Conservation (phyloP, 2,888 invertebrate species). For the Clepsis dumicolana region DNA sequence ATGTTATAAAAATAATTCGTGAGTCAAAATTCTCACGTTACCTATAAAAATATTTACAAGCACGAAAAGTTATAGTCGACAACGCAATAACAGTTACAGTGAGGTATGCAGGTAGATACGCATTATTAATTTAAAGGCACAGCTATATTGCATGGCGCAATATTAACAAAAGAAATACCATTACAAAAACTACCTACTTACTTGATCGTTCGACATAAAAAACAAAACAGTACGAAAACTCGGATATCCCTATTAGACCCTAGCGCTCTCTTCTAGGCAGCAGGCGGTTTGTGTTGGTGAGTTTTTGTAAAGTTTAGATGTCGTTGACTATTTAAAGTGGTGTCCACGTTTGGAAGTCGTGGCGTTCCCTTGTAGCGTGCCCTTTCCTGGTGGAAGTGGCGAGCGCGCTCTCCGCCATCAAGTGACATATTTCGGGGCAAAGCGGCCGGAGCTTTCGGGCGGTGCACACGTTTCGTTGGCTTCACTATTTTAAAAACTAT, state of each 20-base stretch:
- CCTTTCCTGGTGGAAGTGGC: slow-evolving; percentile 59
- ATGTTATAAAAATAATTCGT: background rate
- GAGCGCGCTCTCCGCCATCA: slow-evolving; percentile 62
- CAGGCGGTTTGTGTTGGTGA: slow-evolving; percentile 44
- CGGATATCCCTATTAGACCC: slow-evolving; percentile 58
- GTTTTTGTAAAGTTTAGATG: slow-evolving; percentile 46
- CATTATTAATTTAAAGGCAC: slow-evolving; percentile 36
- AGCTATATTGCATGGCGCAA: slow-evolving; percentile 26
- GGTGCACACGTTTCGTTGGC: slow-evolving; percentile 83
- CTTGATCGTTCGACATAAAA: slow-evolving; percentile 47
- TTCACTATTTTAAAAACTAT: slow-evolving; percentile 85
- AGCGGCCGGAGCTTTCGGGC: slow-evolving; percentile 83
- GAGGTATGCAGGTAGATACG: slow-evolving; percentile 39
- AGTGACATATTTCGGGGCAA: slow-evolving; percentile 83
- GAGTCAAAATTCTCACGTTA: background rate
- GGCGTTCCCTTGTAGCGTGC: slow-evolving; percentile 68
- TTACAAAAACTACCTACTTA: slow-evolving; percentile 45
- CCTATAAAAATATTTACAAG: slow-evolving; percentile 23
- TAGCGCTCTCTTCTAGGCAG: slow-evolving; percentile 55
- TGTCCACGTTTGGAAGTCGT: slow-evolving; percentile 57
- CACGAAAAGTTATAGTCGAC: slow-evolving; percentile 7
- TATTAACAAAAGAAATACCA: slow-evolving; percentile 36
- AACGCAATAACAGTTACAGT: slow-evolving; percentile 34
- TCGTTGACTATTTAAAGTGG: slow-evolving; percentile 58
- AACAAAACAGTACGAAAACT: slow-evolving; percentile 57